Evolutionary conservation across 2,888 invertebrate species (phyloP), one percentile per base, ranked within the genome.

Genomic region (Ophion obscuratus): DNA sequence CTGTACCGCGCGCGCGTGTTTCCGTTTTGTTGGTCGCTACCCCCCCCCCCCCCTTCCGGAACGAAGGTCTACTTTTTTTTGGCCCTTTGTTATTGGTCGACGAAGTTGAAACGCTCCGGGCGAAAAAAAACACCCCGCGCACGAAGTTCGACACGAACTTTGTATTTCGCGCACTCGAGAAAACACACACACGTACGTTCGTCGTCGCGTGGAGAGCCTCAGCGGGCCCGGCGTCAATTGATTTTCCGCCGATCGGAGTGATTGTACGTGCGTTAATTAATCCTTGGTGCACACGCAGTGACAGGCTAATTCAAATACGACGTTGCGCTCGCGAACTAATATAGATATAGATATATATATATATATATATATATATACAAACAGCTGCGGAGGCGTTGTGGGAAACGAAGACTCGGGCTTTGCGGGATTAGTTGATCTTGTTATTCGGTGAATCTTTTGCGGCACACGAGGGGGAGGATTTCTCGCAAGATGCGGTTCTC

Each of bases 401-500:
- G 24, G 31, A 61, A 27, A 7, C 14, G 36, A 59, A 5, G 17
- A 31, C 20, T 40, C n/a, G 10, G 11, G 36, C 36, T 40, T 31
- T 9, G 40, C 66, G 53, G 36, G 31, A 53, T 62, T 20, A 27
- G 53, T 3, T 57, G 57, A 31, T 67, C 17, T 77, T 40, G 2
- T 36, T 57, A 5, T 27, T 44, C 20, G 40, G 77, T 78, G 2
- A 70, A 47, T 27, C 61, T 10, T 31, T 47, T 36, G 17, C 20
- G 53, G 17, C 24, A 27, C 14, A 61, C 40, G 44, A 68, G 6
- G n/a, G n/a, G 11, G 61, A 76, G 76, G 53, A 76, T 68, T 77
- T 40, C 36, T 36, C 31, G 20, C 75, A 24, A 59, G 84, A 95
- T 95, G 95, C 94, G 93, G 92, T 92, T 95, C 90, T 91, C 94